Evolutionary conservation across 2,113 vertebrate species (phyloP), one percentile per base, ranked within the genome.

Genomic region (Tinamus guttatus): DNA sequence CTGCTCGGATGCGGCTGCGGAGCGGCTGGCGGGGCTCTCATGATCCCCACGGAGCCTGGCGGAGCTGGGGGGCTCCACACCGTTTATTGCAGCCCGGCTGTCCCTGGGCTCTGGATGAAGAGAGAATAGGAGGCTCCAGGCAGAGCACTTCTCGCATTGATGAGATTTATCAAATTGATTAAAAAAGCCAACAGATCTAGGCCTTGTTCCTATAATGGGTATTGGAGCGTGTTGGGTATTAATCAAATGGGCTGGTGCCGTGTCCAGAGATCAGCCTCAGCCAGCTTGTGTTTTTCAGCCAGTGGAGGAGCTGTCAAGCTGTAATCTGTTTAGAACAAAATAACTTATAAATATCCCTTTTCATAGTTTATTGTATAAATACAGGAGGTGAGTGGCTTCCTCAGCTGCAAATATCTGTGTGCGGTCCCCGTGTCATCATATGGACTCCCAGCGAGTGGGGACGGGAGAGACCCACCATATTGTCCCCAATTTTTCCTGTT

Each of bases 61-160:
- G 7, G 43, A 22, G 67, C 30, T 8, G 43, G 1, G 32, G 7
- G 38, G 56, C 67, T 38, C 63, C 43, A 11, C 0, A 0, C 4
- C 18, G 54, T 0, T 13, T 28, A 2, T 56, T 62, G 6, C 1
- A 3, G 36, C 71, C 8, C 13, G 7, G 75, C 78, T 49, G 70
- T 9, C 49, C 30, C 60, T 9, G 77, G 68, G 81, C 64, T 65
- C 86, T 59, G 79, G 70, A 19, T 54, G n/a, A 19, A 27, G 64
- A 4, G 32, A 34, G 41, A 21, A 19, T 7, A 5, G 0, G 71
- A 76, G 52, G 47, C 30, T 90, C 3, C 1, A 34, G 68, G 77
- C 73, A 41, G 36, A 83, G 51, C 1, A 0, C 59, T 87, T 43
- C 84, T 52, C 12, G 4, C 41, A 5, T 2, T 2, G 68, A 24